Evolutionary conservation across 2,888 invertebrate species (phyloP).

Genomic region (Monopis laevigella): DNA sequence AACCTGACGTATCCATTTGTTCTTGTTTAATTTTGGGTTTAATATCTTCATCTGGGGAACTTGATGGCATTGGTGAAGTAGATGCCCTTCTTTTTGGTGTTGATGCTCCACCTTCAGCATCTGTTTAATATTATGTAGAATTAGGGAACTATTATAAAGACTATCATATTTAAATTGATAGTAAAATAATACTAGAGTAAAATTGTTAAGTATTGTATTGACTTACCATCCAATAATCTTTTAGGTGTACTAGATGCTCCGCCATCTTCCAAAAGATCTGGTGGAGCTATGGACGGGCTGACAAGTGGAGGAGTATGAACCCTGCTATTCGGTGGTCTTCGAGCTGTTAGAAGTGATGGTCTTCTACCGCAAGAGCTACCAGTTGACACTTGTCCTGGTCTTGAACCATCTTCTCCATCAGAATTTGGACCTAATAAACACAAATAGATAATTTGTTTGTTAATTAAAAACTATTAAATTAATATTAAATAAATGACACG

Average conservation of each 20-base stretch:
- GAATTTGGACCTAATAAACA: conserved; percentile 72
- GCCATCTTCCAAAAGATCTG: conserved; percentile 77
- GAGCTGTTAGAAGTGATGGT: conserved; percentile 54
- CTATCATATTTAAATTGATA: too few species aligned
- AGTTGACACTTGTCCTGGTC: conserved; percentile 77
- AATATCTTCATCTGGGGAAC: conserved; percentile 60
- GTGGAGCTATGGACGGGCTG: conserved; percentile 71
- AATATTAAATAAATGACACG: too few species aligned
- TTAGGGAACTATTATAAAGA: too few species aligned
- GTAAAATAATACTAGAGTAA: not conserved
- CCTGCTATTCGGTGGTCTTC: conserved; percentile 62
- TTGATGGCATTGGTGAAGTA: conserved; percentile 60
- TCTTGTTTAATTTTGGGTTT: conserved; percentile 73
- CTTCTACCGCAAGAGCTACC: conserved; percentile 63
- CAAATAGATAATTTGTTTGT: too few species aligned
- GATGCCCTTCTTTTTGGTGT: conserved; percentile 72
- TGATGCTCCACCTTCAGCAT: conserved; percentile 63
- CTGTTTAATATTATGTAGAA: conserved; percentile 20
- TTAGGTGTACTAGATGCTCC: conserved; percentile 86
- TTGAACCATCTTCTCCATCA: conserved; percentile 78
- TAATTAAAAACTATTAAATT: too few species aligned
- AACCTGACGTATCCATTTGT: conserved; percentile 71
- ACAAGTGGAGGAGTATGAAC: conserved; percentile 80
- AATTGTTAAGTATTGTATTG: not conserved
- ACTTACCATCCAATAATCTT: conserved; percentile 69